Evolutionary conservation across 2,888 invertebrate species (phyloP).

Genomic region (Holacanthella duospinosa): DNA sequence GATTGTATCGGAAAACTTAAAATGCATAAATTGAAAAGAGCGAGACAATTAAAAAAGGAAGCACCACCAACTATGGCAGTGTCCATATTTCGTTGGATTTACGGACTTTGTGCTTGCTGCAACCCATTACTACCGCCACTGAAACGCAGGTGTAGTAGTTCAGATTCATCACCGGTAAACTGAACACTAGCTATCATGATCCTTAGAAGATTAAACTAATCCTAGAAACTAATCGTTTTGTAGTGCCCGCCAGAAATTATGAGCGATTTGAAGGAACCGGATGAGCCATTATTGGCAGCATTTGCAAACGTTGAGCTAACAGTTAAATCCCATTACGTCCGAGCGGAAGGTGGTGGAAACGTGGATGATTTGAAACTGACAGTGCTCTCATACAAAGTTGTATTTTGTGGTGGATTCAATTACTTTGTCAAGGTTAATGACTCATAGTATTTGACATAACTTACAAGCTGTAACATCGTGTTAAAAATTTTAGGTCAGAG

Average conservation of each 20-base stretch:
- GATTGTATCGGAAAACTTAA: no score
- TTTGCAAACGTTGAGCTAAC: not conserved
- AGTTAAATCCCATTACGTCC: not conserved
- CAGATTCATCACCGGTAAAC: no score
- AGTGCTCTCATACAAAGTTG: not conserved
- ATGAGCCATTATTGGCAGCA: not conserved
- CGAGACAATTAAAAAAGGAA: no score
- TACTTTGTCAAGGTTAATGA: not conserved
- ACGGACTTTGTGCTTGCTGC: not conserved
- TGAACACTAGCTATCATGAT: no score
- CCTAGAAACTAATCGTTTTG: no score
- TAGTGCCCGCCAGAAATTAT: no score
- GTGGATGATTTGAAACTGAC: not conserved
- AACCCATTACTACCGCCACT: not conserved
- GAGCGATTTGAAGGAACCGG: not conserved
- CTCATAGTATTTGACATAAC: not conserved
- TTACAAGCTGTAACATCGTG: no score
- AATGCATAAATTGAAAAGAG: no score
- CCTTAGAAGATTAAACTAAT: no score
- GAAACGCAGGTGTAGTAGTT: not conserved
- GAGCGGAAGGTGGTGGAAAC: not conserved
- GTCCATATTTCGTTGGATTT: not conserved
- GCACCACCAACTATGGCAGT: no score
- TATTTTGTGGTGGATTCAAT: not conserved
- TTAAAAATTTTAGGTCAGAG: not conserved